Percentiles rank a stretch among this genome's conserved stretches.
Evolutionary conservation across 2,113 vertebrate genomes (phyloP).

Genomic region (Chinchilla lanigera): DNA sequence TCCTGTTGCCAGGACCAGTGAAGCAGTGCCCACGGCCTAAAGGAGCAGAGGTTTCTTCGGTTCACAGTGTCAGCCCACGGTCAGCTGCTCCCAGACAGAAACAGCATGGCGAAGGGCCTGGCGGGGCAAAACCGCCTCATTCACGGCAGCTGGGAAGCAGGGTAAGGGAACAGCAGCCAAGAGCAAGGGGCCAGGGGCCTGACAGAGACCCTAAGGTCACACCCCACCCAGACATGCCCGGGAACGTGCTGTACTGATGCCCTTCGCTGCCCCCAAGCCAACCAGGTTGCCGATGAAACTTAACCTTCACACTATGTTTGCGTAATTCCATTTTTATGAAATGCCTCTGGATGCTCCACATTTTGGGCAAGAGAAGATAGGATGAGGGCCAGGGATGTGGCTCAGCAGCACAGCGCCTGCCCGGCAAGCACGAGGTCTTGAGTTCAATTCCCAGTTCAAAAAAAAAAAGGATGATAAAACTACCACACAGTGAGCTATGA

Average conservation of each 20-base stretch:
- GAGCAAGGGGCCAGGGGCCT: background rate
- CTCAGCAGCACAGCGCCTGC: too few species aligned
- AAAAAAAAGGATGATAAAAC: background rate
- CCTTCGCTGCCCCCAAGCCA: background rate
- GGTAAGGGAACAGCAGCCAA: background rate
- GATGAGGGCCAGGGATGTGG: background rate
- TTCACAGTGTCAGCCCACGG: background rate
- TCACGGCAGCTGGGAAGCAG: background rate
- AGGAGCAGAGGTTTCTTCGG: background rate
- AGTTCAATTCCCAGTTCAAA: too few species aligned
- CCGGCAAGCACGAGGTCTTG: too few species aligned
- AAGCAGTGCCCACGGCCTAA: background rate
- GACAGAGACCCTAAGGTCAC: background rate
- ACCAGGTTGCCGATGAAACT: background rate
- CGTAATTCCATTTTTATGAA: background rate
- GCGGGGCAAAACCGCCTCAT: background rate
- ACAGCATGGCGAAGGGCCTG: background rate
- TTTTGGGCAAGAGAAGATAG: background rate
- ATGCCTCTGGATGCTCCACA: background rate
- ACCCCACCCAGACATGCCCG: background rate
- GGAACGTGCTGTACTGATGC: background rate
- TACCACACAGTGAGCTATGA: background rate
- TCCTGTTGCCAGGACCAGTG: background rate
- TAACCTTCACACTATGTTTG: background rate
- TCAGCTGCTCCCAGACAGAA: background rate